A percentile compares a stretch with the other conserved stretches of the same genome.
Evolutionary conservation across 2,888 invertebrate genomes (phyloP).

Genomic region (Hydropsyche betteni): DNA sequence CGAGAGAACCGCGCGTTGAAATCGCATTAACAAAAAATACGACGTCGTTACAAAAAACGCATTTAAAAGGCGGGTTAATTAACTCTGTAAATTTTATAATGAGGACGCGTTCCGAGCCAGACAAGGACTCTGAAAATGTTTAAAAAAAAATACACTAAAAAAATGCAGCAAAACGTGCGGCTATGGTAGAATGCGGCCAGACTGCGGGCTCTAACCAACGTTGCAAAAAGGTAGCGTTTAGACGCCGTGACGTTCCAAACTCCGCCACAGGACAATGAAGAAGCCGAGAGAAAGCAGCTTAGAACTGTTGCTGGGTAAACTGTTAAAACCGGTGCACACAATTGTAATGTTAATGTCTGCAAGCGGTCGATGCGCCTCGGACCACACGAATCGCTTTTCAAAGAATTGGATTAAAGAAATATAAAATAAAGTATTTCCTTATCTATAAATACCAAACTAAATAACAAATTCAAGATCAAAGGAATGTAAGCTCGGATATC

Average conservation of each 20-base stretch:
- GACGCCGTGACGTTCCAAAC: slow-evolving; percentile 22
- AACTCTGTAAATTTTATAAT: not conserved
- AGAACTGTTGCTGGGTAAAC: slow-evolving; percentile 1
- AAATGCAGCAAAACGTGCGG: not conserved
- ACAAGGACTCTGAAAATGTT: not conserved
- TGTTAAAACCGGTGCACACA: not conserved
- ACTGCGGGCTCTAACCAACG: not conserved
- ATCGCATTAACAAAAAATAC: no score
- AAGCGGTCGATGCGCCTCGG: no score
- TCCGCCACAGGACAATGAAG: slow-evolving; percentile 12
- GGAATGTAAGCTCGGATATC: no score
- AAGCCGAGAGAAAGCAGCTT: not conserved
- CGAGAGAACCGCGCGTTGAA: no score
- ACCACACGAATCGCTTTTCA: no score
- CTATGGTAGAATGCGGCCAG: slow-evolving; percentile 19
- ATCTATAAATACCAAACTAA: no score
- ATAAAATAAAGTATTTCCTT: no score
- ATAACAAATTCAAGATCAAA: no score
- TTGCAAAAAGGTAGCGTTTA: slow-evolving; percentile 14
- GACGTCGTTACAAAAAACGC: not conserved
- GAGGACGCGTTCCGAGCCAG: not conserved
- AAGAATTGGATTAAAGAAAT: no score
- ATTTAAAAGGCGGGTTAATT: slow-evolving; percentile 8
- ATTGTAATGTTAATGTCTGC: no score
- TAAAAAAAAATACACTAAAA: slow-evolving; percentile 3